phyloP scores from a whole-genome alignment of 1,140 invertebrate species.

The Aradophagus sp. region DNA sequence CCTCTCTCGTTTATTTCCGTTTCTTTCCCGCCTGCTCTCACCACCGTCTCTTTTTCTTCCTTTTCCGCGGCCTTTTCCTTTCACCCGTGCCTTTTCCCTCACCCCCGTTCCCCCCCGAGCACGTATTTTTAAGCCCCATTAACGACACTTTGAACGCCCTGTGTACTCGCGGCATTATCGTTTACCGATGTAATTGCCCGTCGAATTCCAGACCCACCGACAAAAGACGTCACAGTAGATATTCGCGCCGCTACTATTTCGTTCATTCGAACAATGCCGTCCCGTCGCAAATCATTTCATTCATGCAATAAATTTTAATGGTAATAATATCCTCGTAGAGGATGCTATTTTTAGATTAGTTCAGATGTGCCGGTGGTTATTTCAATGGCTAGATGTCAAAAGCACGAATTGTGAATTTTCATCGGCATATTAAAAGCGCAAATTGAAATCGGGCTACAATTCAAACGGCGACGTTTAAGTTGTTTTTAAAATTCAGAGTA shows the following conservation, averaged over 20 bases:
- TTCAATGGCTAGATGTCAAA: no score
- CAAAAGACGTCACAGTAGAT: conserved; percentile 19
- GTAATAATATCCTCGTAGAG: no score
- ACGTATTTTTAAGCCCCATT: conserved; percentile 55
- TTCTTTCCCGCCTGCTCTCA: conserved; percentile 31
- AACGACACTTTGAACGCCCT: conserved; percentile 55
- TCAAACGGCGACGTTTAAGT: no score
- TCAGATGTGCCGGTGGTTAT: no score
- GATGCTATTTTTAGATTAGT: no score
- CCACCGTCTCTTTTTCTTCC: conserved; percentile 6
- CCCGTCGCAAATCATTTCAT: conserved; percentile 10
- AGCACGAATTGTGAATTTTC: no score
- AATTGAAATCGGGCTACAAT: no score
- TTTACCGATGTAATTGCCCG: conserved; percentile 44
- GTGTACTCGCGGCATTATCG: conserved; percentile 33
- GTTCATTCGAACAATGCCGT: conserved; percentile 23
- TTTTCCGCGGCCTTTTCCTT: conserved; percentile 17
- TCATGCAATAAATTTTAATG: no score
- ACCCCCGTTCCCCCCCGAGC: no score
- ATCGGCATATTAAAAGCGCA: no score
- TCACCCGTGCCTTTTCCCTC: conserved; percentile 14
- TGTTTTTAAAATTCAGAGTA: no score
- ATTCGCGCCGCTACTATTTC: conserved; percentile 7
- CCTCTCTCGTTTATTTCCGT: conserved; percentile 46
- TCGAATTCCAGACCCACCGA: conserved; percentile 30